phyloP scores from a whole-genome alignment of 2,113 vertebrate genomes.

The Pelecanus crispus region DNA sequence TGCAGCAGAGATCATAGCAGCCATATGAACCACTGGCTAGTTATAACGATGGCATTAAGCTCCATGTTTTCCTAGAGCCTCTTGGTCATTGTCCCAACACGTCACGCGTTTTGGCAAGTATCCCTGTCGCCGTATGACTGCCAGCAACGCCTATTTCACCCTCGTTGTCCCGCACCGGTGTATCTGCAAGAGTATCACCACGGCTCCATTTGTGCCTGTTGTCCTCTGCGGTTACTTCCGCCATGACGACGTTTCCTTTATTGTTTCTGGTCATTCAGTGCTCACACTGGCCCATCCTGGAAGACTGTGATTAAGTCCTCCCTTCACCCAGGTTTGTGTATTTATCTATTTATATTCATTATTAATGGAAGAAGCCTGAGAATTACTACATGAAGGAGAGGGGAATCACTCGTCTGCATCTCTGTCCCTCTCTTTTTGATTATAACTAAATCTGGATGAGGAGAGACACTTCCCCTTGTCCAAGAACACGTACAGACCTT shows the following conservation, averaged over 20 bases:
- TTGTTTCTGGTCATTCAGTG: neutral
- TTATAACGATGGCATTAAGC: neutral
- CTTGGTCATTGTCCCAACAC: neutral
- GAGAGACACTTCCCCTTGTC: neutral
- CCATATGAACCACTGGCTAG: neutral
- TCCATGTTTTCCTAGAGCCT: neutral
- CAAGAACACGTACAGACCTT: neutral
- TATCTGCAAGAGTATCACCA: neutral
- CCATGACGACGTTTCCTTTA: neutral
- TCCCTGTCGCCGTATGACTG: neutral
- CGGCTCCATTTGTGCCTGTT: neutral
- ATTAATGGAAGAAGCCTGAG: neutral
- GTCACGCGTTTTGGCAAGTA: neutral
- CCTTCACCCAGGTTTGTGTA: neutral
- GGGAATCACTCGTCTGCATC: neutral
- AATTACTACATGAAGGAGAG: neutral
- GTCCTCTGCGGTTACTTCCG: neutral
- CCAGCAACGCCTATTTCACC: neutral
- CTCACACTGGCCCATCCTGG: neutral
- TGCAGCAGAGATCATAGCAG: neutral
- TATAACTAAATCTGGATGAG: neutral
- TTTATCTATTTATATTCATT: neutral
- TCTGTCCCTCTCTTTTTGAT: neutral
- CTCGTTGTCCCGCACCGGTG: accelerated
- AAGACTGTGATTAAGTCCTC: neutral